These are phyloP conservation scores for Phrynocephalus forsythii DNA, from an alignment of 2,797 vertebrate genomes.

Conservation along the genomic window DNA sequence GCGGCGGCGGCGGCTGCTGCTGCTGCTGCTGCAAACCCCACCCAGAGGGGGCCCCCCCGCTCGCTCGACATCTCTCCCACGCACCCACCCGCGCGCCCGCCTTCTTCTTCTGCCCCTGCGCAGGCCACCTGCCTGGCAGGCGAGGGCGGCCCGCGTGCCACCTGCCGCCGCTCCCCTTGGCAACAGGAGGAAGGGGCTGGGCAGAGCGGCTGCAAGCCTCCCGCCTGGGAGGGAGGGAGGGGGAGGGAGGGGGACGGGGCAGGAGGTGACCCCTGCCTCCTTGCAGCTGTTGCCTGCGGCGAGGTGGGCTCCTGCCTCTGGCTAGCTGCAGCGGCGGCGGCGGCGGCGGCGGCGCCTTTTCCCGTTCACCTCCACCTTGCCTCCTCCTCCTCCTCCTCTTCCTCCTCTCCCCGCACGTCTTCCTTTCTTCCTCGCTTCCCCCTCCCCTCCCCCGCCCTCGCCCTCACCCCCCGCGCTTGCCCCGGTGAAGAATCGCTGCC, in stretches of 20 bases:
- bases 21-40: neutral
- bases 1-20: too few species aligned
- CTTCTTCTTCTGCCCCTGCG: neutral
- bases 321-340: neutral
- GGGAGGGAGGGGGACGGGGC: neutral
- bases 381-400: slow-evolving; percentile 11
- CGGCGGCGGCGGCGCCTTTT: neutral
- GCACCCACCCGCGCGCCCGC: neutral
- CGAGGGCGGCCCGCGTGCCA: neutral
- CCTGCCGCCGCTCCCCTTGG: neutral
- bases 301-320: neutral
- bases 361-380: neutral
- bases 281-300: slow-evolving; percentile 30
- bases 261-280: slow-evolving; percentile 6
- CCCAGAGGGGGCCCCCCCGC: neutral
- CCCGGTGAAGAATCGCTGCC: slow-evolving; percentile 52
- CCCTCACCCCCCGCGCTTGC: neutral
- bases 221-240: slow-evolving; percentile 6
- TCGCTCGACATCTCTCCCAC: neutral
- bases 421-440: slow-evolving; percentile 6
- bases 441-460: slow-evolving; percentile 12
- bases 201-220: neutral
- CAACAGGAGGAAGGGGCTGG: too few species aligned
- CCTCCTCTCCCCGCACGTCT: neutral
- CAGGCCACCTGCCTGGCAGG: neutral